These are phyloP conservation scores for Cartodere bifasciata DNA, from an alignment of 2,888 invertebrate species.

Conservation along the genomic window DNA sequence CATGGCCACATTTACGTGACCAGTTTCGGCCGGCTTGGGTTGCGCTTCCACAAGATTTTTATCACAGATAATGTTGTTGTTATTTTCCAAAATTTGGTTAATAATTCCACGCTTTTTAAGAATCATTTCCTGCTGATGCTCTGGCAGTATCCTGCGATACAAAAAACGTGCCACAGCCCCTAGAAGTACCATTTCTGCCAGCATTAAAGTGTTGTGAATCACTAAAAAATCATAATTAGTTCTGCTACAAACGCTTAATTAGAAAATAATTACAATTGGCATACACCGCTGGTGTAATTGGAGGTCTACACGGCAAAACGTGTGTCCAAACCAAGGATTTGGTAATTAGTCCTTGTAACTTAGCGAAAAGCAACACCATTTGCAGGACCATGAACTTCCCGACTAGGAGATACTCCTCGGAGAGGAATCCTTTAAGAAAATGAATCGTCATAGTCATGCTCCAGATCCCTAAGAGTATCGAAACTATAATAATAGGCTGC, in stretches of 20 bases:
- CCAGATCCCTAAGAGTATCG: conserved; percentile 57
- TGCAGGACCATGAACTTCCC: conserved; percentile 48
- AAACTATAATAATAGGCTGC: conserved; percentile 49
- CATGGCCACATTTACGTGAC: neutral
- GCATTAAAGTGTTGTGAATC: conserved; percentile 51
- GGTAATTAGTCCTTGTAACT: conserved; percentile 49
- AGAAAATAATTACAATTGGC: conserved; percentile 43
- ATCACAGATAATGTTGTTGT: conserved; percentile 9
- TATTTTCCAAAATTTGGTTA: conserved; percentile 11
- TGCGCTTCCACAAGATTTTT: neutral
- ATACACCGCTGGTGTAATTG: conserved; percentile 52
- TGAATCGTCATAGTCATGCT: conserved; percentile 52
- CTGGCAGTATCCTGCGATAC: conserved; percentile 40
- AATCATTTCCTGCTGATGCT: conserved; percentile 14
- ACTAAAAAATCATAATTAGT: conserved; percentile 38
- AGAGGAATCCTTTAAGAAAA: conserved; percentile 36
- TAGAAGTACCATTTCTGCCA: conserved; percentile 56
- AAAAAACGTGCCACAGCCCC: conserved; percentile 48
- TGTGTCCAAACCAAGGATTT: conserved; percentile 43
- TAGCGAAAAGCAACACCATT: conserved; percentile 51
- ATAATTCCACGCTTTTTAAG: conserved; percentile 19
- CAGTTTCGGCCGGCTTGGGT: neutral
- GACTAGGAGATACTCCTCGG: conserved; percentile 31
- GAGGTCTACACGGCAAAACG: conserved; percentile 48
- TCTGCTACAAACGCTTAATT: neutral